Conservation (phyloP, 2,888 invertebrate genomes). For the Drosophila pseudotakahashii region DNA sequence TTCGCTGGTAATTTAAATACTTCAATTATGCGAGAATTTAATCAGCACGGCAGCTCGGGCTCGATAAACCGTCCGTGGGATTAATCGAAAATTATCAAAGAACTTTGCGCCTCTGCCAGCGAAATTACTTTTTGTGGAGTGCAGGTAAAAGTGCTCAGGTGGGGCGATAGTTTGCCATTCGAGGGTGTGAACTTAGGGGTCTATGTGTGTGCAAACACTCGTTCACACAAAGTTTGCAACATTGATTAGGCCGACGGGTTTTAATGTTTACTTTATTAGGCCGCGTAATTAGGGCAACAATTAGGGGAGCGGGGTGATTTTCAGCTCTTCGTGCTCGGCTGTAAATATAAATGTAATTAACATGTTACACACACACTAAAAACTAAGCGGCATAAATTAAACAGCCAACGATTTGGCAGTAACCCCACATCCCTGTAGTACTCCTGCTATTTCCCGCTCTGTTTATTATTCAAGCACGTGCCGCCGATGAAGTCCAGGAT, state of each 20-base stretch:
- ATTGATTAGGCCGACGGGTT: constrained; percentile 72
- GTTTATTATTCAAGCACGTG: constrained; percentile 73
- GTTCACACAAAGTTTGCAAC: constrained; percentile 54
- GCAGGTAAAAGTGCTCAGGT: constrained; percentile 17
- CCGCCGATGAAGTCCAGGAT: constrained; percentile 51
- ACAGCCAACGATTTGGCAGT: constrained; percentile 64
- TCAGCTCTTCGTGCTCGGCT: constrained; percentile 39
- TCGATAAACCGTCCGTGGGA: constrained; percentile 29
- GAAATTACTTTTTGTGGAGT: constrained; percentile 32
- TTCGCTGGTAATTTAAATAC: constrained; percentile 60
- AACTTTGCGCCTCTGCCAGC: constrained; percentile 33
- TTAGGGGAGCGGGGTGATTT: constrained; percentile 38
- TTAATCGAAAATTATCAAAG: constrained; percentile 58
- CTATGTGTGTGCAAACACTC: constrained; percentile 2
- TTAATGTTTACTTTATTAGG: constrained; percentile 76
- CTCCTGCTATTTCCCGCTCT: constrained; percentile 53
- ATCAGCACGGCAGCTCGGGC: constrained; percentile 25
- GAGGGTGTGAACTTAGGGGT: constrained; percentile 6
- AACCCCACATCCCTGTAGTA: constrained; percentile 4
- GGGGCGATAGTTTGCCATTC: constrained; percentile 1
- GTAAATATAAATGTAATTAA: constrained; percentile 69
- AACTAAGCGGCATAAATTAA: constrained; percentile 67
- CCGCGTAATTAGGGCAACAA: constrained; percentile 69
- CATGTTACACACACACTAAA: constrained; percentile 63
- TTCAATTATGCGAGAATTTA: constrained; percentile 60